phyloP scores from a whole-genome alignment of 2,113 vertebrate genomes.

The Empidonax traillii region DNA sequence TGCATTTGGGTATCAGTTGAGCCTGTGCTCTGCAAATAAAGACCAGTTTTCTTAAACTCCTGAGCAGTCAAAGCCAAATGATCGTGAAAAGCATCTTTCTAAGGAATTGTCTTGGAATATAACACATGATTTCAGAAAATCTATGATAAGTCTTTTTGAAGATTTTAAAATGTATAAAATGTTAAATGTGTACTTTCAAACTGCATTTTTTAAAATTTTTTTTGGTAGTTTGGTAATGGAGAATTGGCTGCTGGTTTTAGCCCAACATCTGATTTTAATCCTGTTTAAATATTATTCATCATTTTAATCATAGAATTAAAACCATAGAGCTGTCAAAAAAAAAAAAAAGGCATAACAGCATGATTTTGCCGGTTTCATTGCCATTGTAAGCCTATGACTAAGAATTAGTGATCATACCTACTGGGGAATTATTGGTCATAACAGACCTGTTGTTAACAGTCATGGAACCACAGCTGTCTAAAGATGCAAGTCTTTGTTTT shows the following conservation, averaged over 20 bases:
- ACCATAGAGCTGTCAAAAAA: neutral
- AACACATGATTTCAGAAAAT: neutral
- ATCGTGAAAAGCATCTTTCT: neutral
- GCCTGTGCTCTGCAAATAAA: neutral
- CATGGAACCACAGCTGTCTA: neutral
- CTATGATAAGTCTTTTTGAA: neutral
- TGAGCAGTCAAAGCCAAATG: neutral
- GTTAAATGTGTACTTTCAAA: neutral
- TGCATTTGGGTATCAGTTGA: neutral
- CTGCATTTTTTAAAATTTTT: neutral
- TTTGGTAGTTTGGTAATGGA: neutral
- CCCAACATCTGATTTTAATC: neutral
- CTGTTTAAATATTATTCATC: neutral
- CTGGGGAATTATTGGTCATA: neutral
- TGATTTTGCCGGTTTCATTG: neutral
- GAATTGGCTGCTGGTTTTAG: neutral
- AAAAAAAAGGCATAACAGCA: accelerated
- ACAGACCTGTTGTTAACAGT: neutral
- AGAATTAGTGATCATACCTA: neutral
- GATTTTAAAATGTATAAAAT: neutral
- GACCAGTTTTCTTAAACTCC: neutral
- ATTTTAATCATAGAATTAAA: neutral
- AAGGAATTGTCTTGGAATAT: neutral
- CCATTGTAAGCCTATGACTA: neutral
- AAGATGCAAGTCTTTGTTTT: neutral